Evolutionary conservation across 2,888 invertebrate genomes (phyloP).

Genomic region (Cremastobaeus sp.): DNA sequence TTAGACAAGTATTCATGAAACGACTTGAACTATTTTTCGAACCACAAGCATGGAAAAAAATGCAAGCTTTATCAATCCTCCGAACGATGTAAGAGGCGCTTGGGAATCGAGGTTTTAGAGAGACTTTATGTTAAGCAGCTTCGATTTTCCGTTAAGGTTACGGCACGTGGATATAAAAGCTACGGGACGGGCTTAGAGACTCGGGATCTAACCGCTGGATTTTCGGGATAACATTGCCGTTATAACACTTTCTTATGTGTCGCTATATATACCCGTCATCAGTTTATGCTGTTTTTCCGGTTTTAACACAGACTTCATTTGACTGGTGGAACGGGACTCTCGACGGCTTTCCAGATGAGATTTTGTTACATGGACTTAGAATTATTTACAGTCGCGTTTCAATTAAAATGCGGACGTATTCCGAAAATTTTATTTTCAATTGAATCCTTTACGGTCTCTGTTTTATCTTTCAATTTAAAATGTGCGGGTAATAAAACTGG

Average conservation of each 20-base stretch:
- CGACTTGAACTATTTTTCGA: slow-evolving; percentile 48
- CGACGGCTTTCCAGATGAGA: slow-evolving; percentile 1
- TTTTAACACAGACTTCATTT: slow-evolving; percentile 35
- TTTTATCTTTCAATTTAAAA: too few relatives aligned
- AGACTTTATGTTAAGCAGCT: slow-evolving; percentile 77
- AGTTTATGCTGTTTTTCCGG: slow-evolving; percentile 50
- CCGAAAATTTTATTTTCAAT: too few relatives aligned
- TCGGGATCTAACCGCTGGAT: slow-evolving; percentile 69
- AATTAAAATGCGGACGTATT: slow-evolving; percentile 9
- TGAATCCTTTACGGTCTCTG: too few relatives aligned
- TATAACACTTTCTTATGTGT: slow-evolving; percentile 66
- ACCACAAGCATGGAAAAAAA: slow-evolving; percentile 30
- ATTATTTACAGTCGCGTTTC: slow-evolving; percentile 17
- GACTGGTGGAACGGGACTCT: slow-evolving; percentile 34
- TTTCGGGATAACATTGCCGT: slow-evolving; percentile 69
- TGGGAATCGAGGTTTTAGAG: slow-evolving; percentile 72
- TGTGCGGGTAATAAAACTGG: too few relatives aligned
- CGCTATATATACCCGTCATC: slow-evolving; percentile 45
- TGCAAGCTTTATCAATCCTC: slow-evolving; percentile 66
- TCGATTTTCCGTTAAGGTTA: slow-evolving; percentile 77
- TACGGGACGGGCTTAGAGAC: slow-evolving; percentile 65
- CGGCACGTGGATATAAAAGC: slow-evolving; percentile 65
- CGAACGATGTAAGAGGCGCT: slow-evolving; percentile 63
- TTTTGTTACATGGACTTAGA: slow-evolving; percentile 1
- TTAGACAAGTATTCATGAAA: slow-evolving; percentile 49